These are phyloP conservation scores for Lepas anatifera DNA, from an alignment of 2,888 invertebrate species.

Conservation along the genomic window DNA sequence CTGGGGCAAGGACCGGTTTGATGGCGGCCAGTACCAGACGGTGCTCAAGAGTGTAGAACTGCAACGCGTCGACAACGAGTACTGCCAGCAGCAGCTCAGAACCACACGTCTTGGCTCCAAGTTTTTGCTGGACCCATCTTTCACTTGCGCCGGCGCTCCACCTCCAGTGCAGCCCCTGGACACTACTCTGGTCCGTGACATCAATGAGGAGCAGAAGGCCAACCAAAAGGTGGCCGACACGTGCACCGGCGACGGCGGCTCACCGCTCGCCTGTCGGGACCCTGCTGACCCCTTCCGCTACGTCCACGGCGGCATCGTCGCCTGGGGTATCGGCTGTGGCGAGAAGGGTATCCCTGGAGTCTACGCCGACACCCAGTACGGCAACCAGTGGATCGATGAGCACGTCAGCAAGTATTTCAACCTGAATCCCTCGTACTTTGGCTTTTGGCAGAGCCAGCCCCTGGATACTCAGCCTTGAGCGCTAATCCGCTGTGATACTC, in stretches of 20 bases:
- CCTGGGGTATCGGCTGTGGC: slow-evolving; percentile 86
- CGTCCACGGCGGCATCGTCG: slow-evolving; percentile 58
- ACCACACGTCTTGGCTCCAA: slow-evolving; percentile 20
- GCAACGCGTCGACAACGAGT: slow-evolving; percentile 11
- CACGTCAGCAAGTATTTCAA: background rate
- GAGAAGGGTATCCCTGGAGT: slow-evolving; percentile 57
- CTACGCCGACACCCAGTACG: slow-evolving; percentile 56
- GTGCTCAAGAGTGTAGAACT: slow-evolving; percentile 62
- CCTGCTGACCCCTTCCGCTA: slow-evolving; percentile 15
- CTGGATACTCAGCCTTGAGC: too few relatives aligned
- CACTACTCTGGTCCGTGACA: too few relatives aligned
- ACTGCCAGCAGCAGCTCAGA: slow-evolving; percentile 20
- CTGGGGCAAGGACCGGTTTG: slow-evolving; percentile 59
- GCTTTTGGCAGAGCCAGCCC: background rate
- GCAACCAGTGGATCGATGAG: slow-evolving; percentile 52
- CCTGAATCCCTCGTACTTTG: background rate
- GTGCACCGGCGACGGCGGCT: slow-evolving; percentile 70
- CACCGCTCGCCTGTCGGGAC: slow-evolving; percentile 54
- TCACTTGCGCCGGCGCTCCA: slow-evolving; percentile 24
- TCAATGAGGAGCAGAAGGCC: slow-evolving; percentile 31
- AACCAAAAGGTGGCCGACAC: too few relatives aligned
- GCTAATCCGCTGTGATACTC: too few relatives aligned
- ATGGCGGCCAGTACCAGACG: slow-evolving; percentile 50
- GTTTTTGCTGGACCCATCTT: slow-evolving; percentile 21
- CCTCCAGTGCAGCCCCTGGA: background rate